These are phyloP conservation scores for Nomada hirtipes DNA, from an alignment of 2,888 invertebrate species.

Conservation along the genomic window DNA sequence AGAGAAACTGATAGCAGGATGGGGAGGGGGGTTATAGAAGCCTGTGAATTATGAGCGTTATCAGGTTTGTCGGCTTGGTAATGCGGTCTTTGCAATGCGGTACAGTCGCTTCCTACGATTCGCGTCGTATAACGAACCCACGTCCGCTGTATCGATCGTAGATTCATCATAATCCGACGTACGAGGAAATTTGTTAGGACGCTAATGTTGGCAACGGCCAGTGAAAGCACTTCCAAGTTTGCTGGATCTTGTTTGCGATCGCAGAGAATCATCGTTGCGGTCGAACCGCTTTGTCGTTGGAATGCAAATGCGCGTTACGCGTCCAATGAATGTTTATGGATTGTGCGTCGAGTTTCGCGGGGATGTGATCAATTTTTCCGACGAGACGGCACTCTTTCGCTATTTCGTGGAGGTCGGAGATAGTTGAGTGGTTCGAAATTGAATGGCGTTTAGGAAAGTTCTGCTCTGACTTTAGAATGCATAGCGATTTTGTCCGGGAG, in stretches of 20 bases:
- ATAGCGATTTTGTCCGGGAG: no score
- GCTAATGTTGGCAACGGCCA: constrained; percentile 32
- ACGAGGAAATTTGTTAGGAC: constrained; percentile 28
- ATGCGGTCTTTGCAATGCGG: constrained; percentile 63
- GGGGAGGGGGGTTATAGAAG: constrained; percentile 21
- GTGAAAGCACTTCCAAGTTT: constrained; percentile 13
- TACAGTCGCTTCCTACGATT: constrained; percentile 41
- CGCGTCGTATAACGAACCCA: constrained; percentile 42
- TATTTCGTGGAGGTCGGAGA: background rate
- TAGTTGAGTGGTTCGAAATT: no score
- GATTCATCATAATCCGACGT: constrained; percentile 39
- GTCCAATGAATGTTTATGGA: constrained; percentile 42
- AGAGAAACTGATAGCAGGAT: background rate
- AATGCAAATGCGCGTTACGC: constrained; percentile 40
- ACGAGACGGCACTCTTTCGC: background rate
- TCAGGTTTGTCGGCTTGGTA: constrained; percentile 38
- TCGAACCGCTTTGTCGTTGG: constrained; percentile 24
- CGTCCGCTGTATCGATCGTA: constrained; percentile 38
- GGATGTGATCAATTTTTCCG: background rate
- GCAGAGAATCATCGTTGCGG: background rate
- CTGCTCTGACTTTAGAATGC: no score
- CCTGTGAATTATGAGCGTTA: constrained; percentile 56
- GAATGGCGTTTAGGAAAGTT: no score
- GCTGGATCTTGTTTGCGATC: constrained; percentile 9
- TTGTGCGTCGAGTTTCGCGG: constrained; percentile 3